A percentile compares a stretch with the other conserved stretches of the same genome.
Evolutionary conservation across 2,113 vertebrate species (phyloP).

Genomic region (Danio rerio): DNA sequence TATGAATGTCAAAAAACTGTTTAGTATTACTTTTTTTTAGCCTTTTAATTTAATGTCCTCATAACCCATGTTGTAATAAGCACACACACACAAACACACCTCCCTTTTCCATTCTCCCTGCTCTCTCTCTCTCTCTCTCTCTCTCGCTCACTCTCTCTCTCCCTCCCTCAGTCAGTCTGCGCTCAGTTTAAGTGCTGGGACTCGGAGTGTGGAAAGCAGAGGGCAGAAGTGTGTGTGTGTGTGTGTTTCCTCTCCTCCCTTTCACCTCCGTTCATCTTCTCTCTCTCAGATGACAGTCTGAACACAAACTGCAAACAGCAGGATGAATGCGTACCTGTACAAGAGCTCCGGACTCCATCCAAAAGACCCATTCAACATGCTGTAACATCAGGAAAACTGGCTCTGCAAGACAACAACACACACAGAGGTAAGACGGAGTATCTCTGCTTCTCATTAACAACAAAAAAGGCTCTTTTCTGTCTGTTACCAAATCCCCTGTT

Average conservation of each 20-base stretch:
- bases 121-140: not conserved
- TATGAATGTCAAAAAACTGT: too few species aligned
- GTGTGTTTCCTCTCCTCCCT: slow-evolving; percentile 17
- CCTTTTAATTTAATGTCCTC: too few species aligned
- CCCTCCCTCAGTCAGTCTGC: slow-evolving; percentile 8
- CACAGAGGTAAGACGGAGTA: slow-evolving; percentile 36
- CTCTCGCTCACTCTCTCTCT: slow-evolving; percentile 7
- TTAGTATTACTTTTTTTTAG: too few species aligned
- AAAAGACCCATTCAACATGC: slow-evolving; percentile 37
- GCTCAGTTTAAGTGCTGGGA: slow-evolving; percentile 21
- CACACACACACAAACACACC: not conserved
- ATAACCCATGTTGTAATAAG: too few species aligned
- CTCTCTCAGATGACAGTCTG: slow-evolving; percentile 23
- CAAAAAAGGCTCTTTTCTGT: not conserved
- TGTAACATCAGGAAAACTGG: slow-evolving; percentile 36
- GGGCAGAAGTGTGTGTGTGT: slow-evolving; percentile 15
- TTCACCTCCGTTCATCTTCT: slow-evolving; percentile 21
- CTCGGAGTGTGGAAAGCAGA: slow-evolving; percentile 27
- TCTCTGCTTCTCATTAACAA: slow-evolving; percentile 24
- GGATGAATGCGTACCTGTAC: slow-evolving; percentile 31
- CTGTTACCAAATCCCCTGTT: not conserved
- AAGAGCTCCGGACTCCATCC: not conserved
- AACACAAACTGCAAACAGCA: slow-evolving; percentile 19
- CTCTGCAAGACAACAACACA: slow-evolving; percentile 14
- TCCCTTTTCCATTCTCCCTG: too few species aligned